Percentiles rank a stretch among this genome's conserved stretches.
These are phyloP conservation scores for Delichon dasypus DNA, from an alignment of 2,797 vertebrate genomes.

Conservation along the genomic window DNA sequence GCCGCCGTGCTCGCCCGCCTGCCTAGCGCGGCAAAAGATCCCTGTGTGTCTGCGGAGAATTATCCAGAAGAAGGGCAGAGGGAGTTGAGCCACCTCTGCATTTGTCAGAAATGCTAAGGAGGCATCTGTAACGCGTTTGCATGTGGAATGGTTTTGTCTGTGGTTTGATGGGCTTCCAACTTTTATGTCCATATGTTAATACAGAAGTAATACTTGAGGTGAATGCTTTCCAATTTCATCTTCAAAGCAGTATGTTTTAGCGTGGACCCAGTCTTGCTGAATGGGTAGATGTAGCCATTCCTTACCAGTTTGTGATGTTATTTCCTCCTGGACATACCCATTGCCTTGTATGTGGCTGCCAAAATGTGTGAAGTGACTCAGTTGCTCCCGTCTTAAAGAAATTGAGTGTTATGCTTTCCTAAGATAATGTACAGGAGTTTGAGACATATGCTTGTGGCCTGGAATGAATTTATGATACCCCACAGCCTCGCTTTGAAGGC, in stretches of 20 bases:
- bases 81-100: not conserved
- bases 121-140: not conserved
- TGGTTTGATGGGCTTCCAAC: not conserved
- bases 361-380: conserved; percentile 16
- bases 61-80: conserved; percentile 16
- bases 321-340: not conserved
- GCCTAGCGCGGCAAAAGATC: fast-evolving
- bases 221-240: fast-evolving
- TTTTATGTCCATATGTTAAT: not conserved
- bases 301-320: not conserved
- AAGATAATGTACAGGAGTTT: not conserved
- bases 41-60: not conserved
- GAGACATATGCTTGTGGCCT: not conserved
- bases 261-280: not conserved
- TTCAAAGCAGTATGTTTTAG: not conserved
- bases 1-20: not conserved
- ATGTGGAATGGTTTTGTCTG: not conserved
- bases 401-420: not conserved
- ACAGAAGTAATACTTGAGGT: not conserved
- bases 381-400: conserved; percentile 13
- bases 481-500: not conserved
- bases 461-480: not conserved
- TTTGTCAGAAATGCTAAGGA: not conserved
- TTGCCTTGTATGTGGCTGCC: not conserved
- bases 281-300: not conserved